Percentiles rank a stretch among this genome's conserved stretches.
phyloP scores from a whole-genome alignment of 2,113 vertebrate species.

The Pelodiscus sinensis region DNA sequence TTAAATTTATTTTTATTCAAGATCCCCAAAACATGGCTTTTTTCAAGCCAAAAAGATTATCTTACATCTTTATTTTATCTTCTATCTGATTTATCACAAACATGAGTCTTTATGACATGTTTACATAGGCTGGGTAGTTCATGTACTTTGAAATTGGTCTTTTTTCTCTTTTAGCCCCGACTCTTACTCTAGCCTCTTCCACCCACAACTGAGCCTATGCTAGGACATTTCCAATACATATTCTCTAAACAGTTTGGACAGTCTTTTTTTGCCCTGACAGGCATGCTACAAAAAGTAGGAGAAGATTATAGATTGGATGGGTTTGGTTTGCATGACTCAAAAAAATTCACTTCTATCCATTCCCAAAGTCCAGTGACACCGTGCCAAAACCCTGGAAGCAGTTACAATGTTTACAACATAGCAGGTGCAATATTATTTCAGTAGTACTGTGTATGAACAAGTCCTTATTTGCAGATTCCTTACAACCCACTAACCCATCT shows the following conservation, averaged over 20 bases:
- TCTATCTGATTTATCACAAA: not conserved
- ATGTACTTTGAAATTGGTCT: not conserved
- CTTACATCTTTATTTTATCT: not conserved
- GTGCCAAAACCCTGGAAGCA: not conserved
- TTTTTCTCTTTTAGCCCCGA: not conserved
- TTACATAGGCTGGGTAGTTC: not conserved
- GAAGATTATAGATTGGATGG: not conserved
- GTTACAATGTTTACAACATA: not conserved
- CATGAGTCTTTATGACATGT: not conserved
- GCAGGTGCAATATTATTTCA: not conserved
- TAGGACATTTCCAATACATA: not conserved
- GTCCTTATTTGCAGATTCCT: not conserved
- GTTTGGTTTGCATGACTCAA: not conserved
- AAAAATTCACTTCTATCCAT: not conserved
- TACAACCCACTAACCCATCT: not conserved
- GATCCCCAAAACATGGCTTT: not conserved
- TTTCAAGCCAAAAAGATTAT: not conserved
- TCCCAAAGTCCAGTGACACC: not conserved
- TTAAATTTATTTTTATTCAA: slow-evolving; percentile 2
- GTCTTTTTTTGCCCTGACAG: not conserved
- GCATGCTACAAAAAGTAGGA: not conserved
- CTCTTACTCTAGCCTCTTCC: not conserved
- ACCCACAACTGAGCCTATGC: not conserved
- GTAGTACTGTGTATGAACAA: not conserved
- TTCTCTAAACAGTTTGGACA: not conserved